These are phyloP conservation scores for Coptotermes formosanus DNA, from an alignment of 1,140 invertebrate species.

Conservation along the genomic window DNA sequence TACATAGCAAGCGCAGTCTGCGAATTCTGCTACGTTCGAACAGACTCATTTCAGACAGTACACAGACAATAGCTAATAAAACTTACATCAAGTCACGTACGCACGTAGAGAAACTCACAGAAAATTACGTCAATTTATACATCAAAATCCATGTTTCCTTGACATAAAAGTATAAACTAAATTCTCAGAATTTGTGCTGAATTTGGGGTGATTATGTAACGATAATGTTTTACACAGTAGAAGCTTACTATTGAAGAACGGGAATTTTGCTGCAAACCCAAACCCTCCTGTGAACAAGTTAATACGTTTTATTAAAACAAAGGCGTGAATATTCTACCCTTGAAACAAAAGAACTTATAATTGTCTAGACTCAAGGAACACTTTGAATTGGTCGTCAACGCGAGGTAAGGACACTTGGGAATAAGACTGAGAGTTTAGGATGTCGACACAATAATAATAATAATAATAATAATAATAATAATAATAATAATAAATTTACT, in stretches of 20 bases:
- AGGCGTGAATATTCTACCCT: not conserved
- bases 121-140: not conserved
- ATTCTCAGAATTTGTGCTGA: not conserved
- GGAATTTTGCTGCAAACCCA: no score
- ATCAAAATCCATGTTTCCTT: not conserved
- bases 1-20: no score
- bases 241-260: no score
- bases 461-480: not conserved
- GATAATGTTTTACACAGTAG: not conserved
- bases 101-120: not conserved
- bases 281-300: no score
- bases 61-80: not conserved
- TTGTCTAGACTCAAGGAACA: not conserved
- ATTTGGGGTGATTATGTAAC: not conserved
- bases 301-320: not conserved
- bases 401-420: conserved; percentile 12
- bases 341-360: not conserved
- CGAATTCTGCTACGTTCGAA: no score
- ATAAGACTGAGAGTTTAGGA: not conserved
- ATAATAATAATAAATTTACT: not conserved
- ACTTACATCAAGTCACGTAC: not conserved
- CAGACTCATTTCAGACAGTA: not conserved
- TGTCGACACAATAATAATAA: not conserved
- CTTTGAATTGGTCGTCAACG: not conserved
- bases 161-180: not conserved